Evolutionary conservation across 2,888 invertebrate genomes (phyloP).

Genomic region (Azorinus chamasolen): DNA sequence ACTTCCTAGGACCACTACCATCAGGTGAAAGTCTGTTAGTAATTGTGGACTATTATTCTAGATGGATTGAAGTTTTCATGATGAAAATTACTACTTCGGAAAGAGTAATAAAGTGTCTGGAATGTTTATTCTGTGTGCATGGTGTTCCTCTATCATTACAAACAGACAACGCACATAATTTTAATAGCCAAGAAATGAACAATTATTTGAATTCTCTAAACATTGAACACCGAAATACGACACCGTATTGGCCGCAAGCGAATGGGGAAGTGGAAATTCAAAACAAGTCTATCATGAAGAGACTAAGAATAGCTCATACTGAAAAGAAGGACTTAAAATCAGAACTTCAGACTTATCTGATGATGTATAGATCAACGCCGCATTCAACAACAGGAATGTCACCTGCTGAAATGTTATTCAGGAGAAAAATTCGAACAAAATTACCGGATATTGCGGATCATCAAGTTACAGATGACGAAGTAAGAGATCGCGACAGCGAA

Average conservation of each 20-base stretch:
- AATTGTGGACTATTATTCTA: constrained; percentile 61
- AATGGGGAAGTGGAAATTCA: constrained; percentile 60
- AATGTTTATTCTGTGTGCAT: constrained; percentile 51
- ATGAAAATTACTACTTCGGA: no score
- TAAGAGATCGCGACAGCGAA: constrained; percentile 37
- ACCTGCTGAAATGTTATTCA: constrained; percentile 51
- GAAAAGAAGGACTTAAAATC: constrained; percentile 39
- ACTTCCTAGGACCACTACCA: constrained; percentile 65
- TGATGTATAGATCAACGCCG: constrained; percentile 53
- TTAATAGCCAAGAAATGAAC: constrained; percentile 44
- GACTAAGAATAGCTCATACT: constrained; percentile 47
- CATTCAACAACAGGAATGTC: constrained; percentile 51
- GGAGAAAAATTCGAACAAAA: constrained; percentile 52
- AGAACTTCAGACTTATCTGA: constrained; percentile 40
- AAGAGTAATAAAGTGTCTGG: no score
- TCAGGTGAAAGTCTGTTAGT: constrained; percentile 49
- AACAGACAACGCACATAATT: constrained; percentile 63
- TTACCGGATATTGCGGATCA: constrained; percentile 30
- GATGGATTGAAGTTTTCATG: constrained; percentile 53
- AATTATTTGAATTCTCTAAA: constrained; percentile 35
- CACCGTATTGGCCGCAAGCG: constrained; percentile 61
- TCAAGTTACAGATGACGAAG: constrained; percentile 12
- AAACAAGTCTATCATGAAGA: constrained; percentile 53
- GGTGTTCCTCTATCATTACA: constrained; percentile 52
- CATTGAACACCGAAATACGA: constrained; percentile 47